Percentiles rank a stretch among this genome's conserved stretches.
phyloP scores from a whole-genome alignment of 64 coral and sea anemone species.

The Montipora cactus region DNA sequence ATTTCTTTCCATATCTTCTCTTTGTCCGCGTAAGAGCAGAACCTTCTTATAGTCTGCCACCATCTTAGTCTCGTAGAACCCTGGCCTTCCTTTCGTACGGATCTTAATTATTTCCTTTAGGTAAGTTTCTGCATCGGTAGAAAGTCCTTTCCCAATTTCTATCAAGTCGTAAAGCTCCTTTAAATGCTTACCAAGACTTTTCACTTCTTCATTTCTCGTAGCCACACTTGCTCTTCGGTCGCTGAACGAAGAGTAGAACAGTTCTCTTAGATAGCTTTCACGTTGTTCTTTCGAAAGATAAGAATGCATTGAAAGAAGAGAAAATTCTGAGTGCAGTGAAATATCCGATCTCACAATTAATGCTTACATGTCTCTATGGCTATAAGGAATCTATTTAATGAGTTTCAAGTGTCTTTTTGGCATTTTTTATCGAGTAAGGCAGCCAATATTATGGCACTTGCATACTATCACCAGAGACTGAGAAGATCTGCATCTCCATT shows the following conservation, averaged over 20 bases:
- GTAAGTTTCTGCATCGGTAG: constrained; percentile 68
- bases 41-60: constrained; percentile 87
- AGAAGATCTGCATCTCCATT: neutral
- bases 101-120: constrained; percentile 79
- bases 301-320: constrained; percentile 71
- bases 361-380: neutral
- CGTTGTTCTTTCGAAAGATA: constrained; percentile 90
- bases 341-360: neutral
- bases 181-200: constrained; percentile 72
- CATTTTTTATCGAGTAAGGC: constrained; percentile 8
- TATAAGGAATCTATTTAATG: neutral
- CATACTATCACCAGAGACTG: neutral
- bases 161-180: constrained; percentile 79
- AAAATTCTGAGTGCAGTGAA: neutral
- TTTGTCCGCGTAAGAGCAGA: constrained; percentile 69
- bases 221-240: constrained; percentile 81
- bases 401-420: neutral
- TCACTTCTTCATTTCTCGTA: constrained; percentile 73
- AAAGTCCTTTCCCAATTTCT: constrained; percentile 79
- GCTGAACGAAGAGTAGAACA: constrained; percentile 93
- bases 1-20: constrained; percentile 77
- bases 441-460: constrained; percentile 31
- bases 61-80: constrained; percentile 88
- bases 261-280: constrained; percentile 88
- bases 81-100: constrained; percentile 81